phyloP scores from a whole-genome alignment of 1,140 invertebrate species.

The Cydia fagiglandana region DNA sequence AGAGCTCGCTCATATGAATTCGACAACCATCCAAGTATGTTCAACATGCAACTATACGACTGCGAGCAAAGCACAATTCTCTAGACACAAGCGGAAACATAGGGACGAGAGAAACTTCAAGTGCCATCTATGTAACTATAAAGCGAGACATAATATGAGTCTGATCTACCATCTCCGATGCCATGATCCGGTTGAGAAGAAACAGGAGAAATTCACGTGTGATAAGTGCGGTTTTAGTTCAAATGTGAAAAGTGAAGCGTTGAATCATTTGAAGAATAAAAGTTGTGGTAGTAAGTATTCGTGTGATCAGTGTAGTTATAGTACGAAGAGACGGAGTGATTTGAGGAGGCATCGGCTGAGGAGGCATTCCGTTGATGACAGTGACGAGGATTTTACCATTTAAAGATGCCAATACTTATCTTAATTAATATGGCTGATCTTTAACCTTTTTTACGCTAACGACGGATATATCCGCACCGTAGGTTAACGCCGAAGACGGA shows the following conservation, averaged over 20 bases:
- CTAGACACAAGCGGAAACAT: slow-evolving; percentile 55
- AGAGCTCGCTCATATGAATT: slow-evolving; percentile 38
- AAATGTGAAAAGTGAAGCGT: slow-evolving; percentile 33
- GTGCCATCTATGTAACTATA: slow-evolving; percentile 60
- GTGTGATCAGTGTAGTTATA: slow-evolving; percentile 47
- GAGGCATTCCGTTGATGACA: slow-evolving; percentile 39
- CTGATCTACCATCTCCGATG: slow-evolving; percentile 60
- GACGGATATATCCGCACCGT: no score
- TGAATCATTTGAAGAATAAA: slow-evolving; percentile 42
- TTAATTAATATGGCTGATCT: no score
- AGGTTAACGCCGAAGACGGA: no score
- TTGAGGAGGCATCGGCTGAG: slow-evolving; percentile 47
- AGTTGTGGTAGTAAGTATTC: slow-evolving; percentile 25
- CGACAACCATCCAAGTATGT: slow-evolving; percentile 49
- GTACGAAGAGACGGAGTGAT: slow-evolving; percentile 44
- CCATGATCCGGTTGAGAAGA: slow-evolving; percentile 38
- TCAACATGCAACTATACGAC: slow-evolving; percentile 56
- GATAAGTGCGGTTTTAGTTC: slow-evolving; percentile 49
- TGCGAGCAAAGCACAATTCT: slow-evolving; percentile 49
- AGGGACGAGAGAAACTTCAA: slow-evolving; percentile 50
- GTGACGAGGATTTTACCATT: slow-evolving; percentile 36
- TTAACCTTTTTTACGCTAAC: no score
- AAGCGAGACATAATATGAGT: slow-evolving; percentile 60
- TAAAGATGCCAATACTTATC: no score
- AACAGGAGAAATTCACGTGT: slow-evolving; percentile 40